Evolutionary conservation across 2,888 invertebrate species (phyloP).

Genomic region (Hirtodrosophila alboralis): DNA sequence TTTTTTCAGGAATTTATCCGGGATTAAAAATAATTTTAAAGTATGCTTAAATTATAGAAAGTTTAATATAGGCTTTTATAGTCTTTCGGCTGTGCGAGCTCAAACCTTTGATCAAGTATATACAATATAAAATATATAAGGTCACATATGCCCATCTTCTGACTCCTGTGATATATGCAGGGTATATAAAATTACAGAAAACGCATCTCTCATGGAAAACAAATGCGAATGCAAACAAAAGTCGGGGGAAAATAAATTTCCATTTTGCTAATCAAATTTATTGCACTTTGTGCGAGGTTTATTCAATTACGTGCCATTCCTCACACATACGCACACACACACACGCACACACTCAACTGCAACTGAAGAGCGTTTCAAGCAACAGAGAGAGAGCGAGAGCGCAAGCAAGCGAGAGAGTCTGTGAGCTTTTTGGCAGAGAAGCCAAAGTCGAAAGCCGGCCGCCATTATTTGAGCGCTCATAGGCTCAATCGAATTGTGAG

Average conservation of each 20-base stretch:
- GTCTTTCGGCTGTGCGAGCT: too few species aligned
- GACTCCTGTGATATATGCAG: too few species aligned
- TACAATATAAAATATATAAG: too few species aligned
- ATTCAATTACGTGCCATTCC: slow-evolving; percentile 68
- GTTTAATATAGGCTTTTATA: too few species aligned
- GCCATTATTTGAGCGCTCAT: slow-evolving; percentile 69
- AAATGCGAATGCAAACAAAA: slow-evolving; percentile 49
- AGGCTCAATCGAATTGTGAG: slow-evolving; percentile 33
- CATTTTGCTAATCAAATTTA: slow-evolving; percentile 81
- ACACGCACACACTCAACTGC: slow-evolving; percentile 4
- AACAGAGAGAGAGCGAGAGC: background rate
- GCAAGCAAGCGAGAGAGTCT: slow-evolving; percentile 19
- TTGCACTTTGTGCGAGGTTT: slow-evolving; percentile 76
- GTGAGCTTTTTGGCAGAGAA: too few species aligned
- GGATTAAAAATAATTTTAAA: too few species aligned
- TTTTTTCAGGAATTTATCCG: too few species aligned
- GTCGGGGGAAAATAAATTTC: slow-evolving; percentile 75
- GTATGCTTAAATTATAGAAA: too few species aligned
- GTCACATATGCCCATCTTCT: too few species aligned
- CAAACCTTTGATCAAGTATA: too few species aligned
- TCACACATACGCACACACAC: slow-evolving; percentile 26
- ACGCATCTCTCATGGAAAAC: slow-evolving; percentile 61
- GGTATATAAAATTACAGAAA: too few species aligned
- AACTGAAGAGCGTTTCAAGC: too few species aligned
- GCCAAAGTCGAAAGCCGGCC: slow-evolving; percentile 52